Conservation (phyloP, 2,113 vertebrate species). For the Ictalurus punctatus region DNA sequence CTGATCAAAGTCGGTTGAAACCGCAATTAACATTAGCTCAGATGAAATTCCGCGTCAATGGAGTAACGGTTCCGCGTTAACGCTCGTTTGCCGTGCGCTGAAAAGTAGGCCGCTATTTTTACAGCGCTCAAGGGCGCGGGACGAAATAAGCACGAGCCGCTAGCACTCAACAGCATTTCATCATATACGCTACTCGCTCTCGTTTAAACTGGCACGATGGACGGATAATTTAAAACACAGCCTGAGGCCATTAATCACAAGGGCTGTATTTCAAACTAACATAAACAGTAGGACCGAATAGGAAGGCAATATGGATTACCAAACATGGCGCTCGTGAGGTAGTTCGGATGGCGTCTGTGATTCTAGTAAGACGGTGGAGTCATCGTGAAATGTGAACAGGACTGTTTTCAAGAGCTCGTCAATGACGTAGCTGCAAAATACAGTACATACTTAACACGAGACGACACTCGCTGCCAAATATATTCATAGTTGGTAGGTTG, state of each 20-base stretch:
- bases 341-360: neutral
- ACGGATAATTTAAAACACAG: neutral
- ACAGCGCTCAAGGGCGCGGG: too few species aligned
- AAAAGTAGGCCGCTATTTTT: slow-evolving; percentile 1
- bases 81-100: neutral
- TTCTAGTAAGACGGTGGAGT: neutral
- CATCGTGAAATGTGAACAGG: neutral
- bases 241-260: neutral
- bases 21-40: neutral
- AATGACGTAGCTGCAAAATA: neutral
- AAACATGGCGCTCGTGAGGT: neutral
- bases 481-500: neutral
- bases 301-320: neutral
- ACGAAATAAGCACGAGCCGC: neutral
- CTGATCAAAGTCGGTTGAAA: neutral
- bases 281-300: neutral
- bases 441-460: neutral
- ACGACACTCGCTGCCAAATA: neutral
- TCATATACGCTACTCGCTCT: neutral
- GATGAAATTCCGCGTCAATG: neutral
- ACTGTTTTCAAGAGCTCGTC: neutral
- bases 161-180: neutral
- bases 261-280: neutral
- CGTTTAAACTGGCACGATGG: neutral
- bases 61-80: neutral